Conservation (phyloP, 2,113 vertebrate genomes). For the Todiramphus chloris region DNA sequence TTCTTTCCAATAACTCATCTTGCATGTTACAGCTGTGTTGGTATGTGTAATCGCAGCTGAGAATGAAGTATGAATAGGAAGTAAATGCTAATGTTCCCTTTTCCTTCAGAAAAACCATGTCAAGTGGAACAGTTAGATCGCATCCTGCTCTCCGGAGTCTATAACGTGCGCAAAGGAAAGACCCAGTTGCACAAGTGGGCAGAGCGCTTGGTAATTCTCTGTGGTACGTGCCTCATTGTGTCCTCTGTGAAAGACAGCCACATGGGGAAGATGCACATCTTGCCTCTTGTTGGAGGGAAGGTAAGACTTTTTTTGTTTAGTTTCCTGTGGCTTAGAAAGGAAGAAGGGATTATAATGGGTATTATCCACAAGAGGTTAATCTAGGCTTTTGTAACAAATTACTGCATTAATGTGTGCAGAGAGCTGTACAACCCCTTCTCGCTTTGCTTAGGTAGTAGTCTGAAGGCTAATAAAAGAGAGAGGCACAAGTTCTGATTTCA, state of each 20-base stretch:
- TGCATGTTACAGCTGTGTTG: neutral
- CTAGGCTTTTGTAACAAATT: neutral
- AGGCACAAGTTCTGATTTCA: constrained; percentile 3
- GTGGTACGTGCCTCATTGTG: constrained; percentile 94
- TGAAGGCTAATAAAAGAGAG: neutral
- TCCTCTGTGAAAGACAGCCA: constrained; percentile 95
- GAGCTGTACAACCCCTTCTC: neutral
- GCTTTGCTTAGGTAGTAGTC: neutral
- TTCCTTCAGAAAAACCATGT: constrained; percentile 76
- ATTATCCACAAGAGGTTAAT: neutral
- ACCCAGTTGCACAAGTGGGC: constrained; percentile 98
- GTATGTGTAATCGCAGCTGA: neutral
- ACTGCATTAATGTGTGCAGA: neutral
- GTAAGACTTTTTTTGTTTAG: constrained; percentile 72
- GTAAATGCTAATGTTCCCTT: neutral
- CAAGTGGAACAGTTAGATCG: constrained; percentile 84
- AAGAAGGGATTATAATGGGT: neutral
- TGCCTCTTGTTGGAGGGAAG: constrained; percentile 95
- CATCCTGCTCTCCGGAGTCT: constrained; percentile 89
- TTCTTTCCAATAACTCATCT: neutral
- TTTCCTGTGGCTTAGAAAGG: neutral
- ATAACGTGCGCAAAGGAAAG: constrained; percentile 93
- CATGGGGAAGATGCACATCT: constrained; percentile 94
- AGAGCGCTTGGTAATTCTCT: constrained; percentile 92
- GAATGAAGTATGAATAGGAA: neutral